A percentile compares a stretch with the other conserved stretches of the same genome.
Evolutionary conservation across 2,888 invertebrate species (phyloP).

Genomic region (Leptopilina myrica): DNA sequence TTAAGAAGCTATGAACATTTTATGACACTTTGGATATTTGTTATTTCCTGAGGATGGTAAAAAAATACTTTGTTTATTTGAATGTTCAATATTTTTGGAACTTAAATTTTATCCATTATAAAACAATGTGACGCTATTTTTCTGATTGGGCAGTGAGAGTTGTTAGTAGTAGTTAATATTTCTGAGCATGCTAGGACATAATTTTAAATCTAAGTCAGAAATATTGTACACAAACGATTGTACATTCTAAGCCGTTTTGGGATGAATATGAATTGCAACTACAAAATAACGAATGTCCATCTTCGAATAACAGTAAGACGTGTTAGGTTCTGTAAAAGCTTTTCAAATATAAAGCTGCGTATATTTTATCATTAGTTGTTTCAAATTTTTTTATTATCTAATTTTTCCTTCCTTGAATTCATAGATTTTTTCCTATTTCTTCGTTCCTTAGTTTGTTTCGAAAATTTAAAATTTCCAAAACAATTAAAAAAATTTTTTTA

Average conservation of each 20-base stretch:
- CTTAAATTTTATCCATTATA: too few species aligned
- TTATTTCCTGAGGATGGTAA: too few species aligned
- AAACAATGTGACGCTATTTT: too few species aligned
- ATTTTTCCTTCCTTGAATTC: background rate
- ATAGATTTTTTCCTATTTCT: background rate
- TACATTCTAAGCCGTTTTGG: background rate
- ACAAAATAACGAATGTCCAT: background rate
- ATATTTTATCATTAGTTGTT: background rate
- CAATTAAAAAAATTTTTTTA: too few species aligned
- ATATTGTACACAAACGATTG: background rate
- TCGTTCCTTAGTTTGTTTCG: background rate
- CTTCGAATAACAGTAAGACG: background rate
- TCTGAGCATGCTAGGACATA: background rate
- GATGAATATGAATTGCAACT: background rate
- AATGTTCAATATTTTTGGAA: too few species aligned
- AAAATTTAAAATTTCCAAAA: background rate
- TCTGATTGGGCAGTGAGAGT: slow-evolving; percentile 9
- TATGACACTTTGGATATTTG: too few species aligned
- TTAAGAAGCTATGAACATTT: too few species aligned
- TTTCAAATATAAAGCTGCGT: background rate
- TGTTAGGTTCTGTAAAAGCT: slow-evolving; percentile 13
- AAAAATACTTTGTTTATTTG: background rate
- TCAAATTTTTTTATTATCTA: background rate
- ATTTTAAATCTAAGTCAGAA: background rate
- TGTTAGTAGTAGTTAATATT: background rate